Evolutionary conservation across 2,113 vertebrate species (phyloP).

Genomic region (Chaenogobius annularis): DNA sequence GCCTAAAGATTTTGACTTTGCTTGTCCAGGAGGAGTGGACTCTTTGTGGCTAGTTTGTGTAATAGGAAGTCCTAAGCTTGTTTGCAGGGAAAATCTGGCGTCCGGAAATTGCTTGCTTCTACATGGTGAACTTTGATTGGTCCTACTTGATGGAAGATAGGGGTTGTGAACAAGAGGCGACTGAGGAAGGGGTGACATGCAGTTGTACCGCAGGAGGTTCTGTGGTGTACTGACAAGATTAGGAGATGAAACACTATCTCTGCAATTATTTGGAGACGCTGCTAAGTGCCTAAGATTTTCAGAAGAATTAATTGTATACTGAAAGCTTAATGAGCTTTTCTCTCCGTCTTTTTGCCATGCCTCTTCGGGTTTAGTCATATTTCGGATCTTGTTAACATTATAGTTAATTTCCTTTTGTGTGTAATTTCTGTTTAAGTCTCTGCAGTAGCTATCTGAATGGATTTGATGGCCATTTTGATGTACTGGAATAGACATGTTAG

Average conservation of each 20-base stretch:
- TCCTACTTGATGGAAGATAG: constrained; percentile 37
- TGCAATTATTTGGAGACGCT: constrained; percentile 25
- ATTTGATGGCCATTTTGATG: constrained; percentile 47
- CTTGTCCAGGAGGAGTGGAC: constrained; percentile 74
- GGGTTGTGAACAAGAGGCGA: constrained; percentile 37
- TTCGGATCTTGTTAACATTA: constrained; percentile 27
- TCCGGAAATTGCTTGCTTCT: constrained; percentile 18
- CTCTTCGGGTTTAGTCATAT: constrained; percentile 31
- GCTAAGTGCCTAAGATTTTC: constrained; percentile 47
- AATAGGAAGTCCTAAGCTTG: constrained; percentile 32
- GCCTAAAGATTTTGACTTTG: constrained; percentile 95
- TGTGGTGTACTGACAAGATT: constrained; percentile 50
- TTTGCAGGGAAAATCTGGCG: constrained; percentile 25
- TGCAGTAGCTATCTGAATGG: constrained; percentile 35
- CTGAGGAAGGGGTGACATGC: constrained; percentile 35
- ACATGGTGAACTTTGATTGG: constrained; percentile 4
- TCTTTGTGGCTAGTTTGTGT: constrained; percentile 24
- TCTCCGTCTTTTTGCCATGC: constrained; percentile 24
- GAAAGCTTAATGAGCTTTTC: constrained; percentile 34
- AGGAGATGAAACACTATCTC: constrained; percentile 41
- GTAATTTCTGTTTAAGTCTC: constrained; percentile 30
- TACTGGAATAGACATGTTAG: constrained; percentile 27
- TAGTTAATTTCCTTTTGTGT: constrained; percentile 40
- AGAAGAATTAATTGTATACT: constrained; percentile 56
- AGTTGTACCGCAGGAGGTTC: constrained; percentile 47